phyloP scores from a whole-genome alignment of 1,140 invertebrate genomes.

The Brachystomella parvula region DNA sequence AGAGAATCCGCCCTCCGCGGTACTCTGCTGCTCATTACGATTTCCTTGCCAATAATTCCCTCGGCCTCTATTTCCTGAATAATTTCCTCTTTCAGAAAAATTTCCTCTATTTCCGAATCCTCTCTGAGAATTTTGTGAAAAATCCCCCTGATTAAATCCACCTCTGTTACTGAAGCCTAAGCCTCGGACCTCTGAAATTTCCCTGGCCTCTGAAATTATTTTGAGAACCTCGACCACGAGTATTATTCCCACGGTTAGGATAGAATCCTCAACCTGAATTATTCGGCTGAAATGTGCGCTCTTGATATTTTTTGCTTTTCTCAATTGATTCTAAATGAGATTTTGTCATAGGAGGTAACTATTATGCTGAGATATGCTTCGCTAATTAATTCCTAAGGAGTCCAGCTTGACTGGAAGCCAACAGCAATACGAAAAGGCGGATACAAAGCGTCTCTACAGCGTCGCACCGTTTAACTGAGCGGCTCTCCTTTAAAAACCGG shows the following conservation, averaged over 20 bases:
- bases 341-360: constrained; percentile 8
- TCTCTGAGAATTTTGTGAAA: neutral
- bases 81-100: too few species aligned
- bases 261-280: too few species aligned
- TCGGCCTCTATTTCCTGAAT: neutral
- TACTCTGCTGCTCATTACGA: too few species aligned
- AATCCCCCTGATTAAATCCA: neutral
- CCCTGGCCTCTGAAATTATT: neutral
- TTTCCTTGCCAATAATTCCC: too few species aligned
- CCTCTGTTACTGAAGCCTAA: neutral
- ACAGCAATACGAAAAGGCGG: neutral
- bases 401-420: neutral
- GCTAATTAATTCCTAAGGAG: neutral
- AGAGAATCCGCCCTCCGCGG: too few species aligned
- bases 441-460: neutral
- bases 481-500: neutral
- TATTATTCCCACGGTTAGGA: too few species aligned
- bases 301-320: too few species aligned
- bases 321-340: too few species aligned
- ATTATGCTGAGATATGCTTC: neutral
- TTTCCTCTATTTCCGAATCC: too few species aligned
- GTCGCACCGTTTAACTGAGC: too few species aligned
- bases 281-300: too few species aligned
- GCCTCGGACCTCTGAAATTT: neutral
- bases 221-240: neutral